Percentiles rank a stretch among this genome's conserved stretches.
These are phyloP conservation scores for Drosophila triauraria DNA, from an alignment of 1,140 invertebrate species.

Conservation along the genomic window DNA sequence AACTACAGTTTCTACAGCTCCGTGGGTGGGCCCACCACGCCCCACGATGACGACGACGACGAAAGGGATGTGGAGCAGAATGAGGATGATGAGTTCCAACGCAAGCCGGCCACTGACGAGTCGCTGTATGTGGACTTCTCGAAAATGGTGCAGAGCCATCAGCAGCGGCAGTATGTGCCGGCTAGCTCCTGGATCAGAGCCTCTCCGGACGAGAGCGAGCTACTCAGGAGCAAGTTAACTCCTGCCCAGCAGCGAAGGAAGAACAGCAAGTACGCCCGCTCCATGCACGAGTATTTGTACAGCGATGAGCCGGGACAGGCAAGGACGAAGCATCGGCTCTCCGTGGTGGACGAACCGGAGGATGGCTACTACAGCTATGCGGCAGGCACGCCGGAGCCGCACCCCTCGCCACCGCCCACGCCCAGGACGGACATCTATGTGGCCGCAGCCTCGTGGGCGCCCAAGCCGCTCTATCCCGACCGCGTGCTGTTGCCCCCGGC, in stretches of 20 bases:
- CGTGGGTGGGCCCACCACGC: constrained; percentile 61
- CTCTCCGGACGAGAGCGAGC: constrained; percentile 55
- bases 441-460: constrained; percentile 87
- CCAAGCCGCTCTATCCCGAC: constrained; percentile 86
- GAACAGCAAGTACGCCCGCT: constrained; percentile 73
- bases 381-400: constrained; percentile 70
- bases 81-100: constrained; percentile 79
- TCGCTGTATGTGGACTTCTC: constrained; percentile 84
- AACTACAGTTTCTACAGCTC: constrained; percentile 84
- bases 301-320: constrained; percentile 54
- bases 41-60: constrained; percentile 51
- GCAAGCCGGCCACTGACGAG: constrained; percentile 81
- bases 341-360: constrained; percentile 74
- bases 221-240: constrained; percentile 45
- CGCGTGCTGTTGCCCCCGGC: constrained; percentile 67
- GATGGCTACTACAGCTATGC: constrained; percentile 82
- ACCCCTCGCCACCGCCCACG: constrained; percentile 47
- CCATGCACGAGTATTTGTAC: constrained; percentile 81
- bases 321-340: constrained; percentile 59
- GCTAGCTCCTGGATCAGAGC: constrained; percentile 73
- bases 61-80: constrained; percentile 22
- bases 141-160: constrained; percentile 74
- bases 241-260: constrained; percentile 64
- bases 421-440: constrained; percentile 86
- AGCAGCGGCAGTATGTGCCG: constrained; percentile 67